Conservation (phyloP, 2,113 vertebrate genomes). For the Ailuropoda melanoleuca region DNA sequence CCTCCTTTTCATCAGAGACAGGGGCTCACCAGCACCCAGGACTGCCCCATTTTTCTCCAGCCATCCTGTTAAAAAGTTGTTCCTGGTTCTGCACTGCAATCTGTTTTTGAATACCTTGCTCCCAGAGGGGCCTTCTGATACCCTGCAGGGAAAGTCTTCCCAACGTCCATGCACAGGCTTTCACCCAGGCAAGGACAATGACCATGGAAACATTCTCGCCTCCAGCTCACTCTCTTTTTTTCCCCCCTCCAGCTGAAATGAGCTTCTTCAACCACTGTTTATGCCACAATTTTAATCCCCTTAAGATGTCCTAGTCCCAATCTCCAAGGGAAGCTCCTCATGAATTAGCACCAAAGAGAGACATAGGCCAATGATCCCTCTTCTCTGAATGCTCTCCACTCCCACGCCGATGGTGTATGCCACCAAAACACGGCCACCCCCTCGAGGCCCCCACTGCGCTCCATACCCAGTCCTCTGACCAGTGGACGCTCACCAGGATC, state of each 20-base stretch:
- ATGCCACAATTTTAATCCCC: background rate
- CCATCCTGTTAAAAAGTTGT: background rate
- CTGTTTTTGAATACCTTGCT: background rate
- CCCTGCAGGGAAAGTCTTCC: background rate
- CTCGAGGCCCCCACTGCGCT: background rate
- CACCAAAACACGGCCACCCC: background rate
- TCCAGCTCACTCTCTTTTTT: background rate
- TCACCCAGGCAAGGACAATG: background rate
- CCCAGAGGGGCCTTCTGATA: background rate
- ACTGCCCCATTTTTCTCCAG: background rate
- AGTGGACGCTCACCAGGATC: background rate
- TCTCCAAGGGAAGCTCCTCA: background rate
- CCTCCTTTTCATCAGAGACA: background rate
- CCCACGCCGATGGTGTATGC: background rate
- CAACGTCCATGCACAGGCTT: no score
- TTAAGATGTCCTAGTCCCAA: background rate
- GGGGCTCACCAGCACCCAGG: background rate
- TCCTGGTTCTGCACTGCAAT: background rate
- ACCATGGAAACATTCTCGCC: background rate
- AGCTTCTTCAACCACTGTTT: background rate
- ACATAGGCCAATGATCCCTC: background rate
- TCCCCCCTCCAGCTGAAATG: background rate
- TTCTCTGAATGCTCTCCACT: background rate
- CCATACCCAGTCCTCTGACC: background rate
- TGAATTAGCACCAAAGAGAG: background rate